Percentiles rank a stretch among this genome's conserved stretches.
phyloP scores from a whole-genome alignment of 2,797 vertebrate genomes.

The Leptatherina wallacei region DNA sequence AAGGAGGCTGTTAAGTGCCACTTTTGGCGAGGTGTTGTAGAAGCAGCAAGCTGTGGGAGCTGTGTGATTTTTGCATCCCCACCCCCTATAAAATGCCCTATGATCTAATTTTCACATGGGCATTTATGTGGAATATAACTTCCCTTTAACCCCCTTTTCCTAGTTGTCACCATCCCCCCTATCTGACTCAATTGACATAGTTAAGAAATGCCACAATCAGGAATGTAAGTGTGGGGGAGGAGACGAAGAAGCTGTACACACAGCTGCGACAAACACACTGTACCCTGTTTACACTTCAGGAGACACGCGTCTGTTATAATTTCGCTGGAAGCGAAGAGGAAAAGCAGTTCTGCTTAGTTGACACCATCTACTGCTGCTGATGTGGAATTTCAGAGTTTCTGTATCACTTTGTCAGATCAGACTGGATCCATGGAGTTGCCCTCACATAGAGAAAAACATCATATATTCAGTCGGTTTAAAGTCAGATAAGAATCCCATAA shows the following conservation, averaged over 20 bases:
- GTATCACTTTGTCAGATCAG: background rate
- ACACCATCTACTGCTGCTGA: background rate
- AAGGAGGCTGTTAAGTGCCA: constrained; percentile 50
- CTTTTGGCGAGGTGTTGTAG: constrained; percentile 42
- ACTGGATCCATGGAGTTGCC: background rate
- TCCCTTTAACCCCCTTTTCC: constrained; percentile 1
- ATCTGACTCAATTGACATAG: constrained; percentile 48
- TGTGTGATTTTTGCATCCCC: constrained; percentile 3
- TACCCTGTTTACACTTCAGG: constrained; percentile 25
- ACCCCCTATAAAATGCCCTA: constrained; percentile 5
- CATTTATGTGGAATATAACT: constrained; percentile 36
- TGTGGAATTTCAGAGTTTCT: background rate
- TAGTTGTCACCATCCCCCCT: constrained; percentile 16
- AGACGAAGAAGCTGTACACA: constrained; percentile 35
- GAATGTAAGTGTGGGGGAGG: constrained; percentile 46
- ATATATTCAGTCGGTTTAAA: background rate
- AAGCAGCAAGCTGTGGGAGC: constrained; percentile 19
- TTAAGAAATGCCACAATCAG: constrained; percentile 59
- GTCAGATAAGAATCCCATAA: background rate
- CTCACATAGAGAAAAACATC: background rate
- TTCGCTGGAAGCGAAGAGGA: constrained; percentile 3
- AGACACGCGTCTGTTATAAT: constrained; percentile 2
- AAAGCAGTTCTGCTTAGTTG: background rate
- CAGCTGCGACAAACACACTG: constrained; percentile 68
- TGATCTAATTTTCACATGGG: constrained; percentile 21